A percentile compares a stretch with the other conserved stretches of the same genome.
Evolutionary conservation across 2,113 vertebrate species (phyloP).

Genomic region (Coptodon bakossiorum): DNA sequence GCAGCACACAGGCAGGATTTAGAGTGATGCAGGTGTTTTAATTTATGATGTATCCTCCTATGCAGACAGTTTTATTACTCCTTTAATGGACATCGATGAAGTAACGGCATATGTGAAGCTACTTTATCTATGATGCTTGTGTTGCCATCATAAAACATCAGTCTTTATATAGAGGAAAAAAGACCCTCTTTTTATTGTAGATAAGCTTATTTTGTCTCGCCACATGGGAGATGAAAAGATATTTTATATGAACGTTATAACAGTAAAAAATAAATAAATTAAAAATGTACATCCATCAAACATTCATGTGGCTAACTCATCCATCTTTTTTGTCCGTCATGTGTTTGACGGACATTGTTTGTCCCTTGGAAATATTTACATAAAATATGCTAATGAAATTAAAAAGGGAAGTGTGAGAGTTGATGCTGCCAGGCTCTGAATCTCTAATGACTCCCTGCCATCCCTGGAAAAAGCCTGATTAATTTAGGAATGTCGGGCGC

Average conservation of each 20-base stretch:
- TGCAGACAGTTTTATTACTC: slow-evolving; percentile 47
- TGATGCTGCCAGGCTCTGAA: slow-evolving; percentile 47
- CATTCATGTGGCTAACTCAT: slow-evolving; percentile 1
- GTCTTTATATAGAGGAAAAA: slow-evolving; percentile 15
- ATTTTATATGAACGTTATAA: background rate
- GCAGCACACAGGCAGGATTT: background rate
- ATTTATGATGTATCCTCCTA: slow-evolving; percentile 31
- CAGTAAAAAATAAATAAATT: background rate
- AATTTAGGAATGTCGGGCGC: slow-evolving; percentile 59
- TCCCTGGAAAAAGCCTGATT: slow-evolving; percentile 63
- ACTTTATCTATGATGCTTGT: background rate
- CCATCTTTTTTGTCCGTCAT: background rate
- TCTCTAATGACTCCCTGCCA: slow-evolving; percentile 60
- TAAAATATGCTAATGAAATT: slow-evolving; percentile 73
- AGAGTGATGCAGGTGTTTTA: slow-evolving; percentile 18
- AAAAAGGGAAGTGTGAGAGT: slow-evolving; percentile 48
- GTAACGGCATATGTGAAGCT: slow-evolving; percentile 16
- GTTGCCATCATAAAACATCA: background rate
- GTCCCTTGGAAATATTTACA: slow-evolving; percentile 47
- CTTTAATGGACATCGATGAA: slow-evolving; percentile 53
- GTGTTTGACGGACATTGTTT: slow-evolving; percentile 43
- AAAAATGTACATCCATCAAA: background rate
- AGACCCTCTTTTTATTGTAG: background rate
- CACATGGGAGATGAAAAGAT: background rate
- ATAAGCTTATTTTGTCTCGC: background rate